These are phyloP conservation scores for Leptinotarsa juncta DNA, from an alignment of 2,888 invertebrate genomes.

Conservation along the genomic window DNA sequence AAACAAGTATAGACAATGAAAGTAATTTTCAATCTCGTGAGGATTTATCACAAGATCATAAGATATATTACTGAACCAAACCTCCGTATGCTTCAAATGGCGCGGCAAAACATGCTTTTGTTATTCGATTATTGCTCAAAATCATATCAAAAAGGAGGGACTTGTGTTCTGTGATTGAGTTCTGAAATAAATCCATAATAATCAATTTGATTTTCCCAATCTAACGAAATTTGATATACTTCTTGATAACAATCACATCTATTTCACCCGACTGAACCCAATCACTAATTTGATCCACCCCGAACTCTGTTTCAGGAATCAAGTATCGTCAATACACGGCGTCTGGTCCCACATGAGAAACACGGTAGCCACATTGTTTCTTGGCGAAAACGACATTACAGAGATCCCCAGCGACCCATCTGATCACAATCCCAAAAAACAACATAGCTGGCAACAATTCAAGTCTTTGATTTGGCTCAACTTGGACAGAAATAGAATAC, in stretches of 20 bases:
- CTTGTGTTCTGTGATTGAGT: too few relatives aligned
- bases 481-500: constrained; percentile 79
- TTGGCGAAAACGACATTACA: constrained; percentile 85
- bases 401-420: constrained; percentile 70
- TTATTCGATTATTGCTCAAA: too few relatives aligned
- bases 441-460: constrained; percentile 63
- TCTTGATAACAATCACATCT: not conserved
- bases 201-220: too few relatives aligned
- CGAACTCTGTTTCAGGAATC: constrained; percentile 72
- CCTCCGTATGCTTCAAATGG: too few relatives aligned
- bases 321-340: constrained; percentile 79
- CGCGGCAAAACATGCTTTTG: too few relatives aligned
- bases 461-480: constrained; percentile 76
- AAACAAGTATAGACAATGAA: too few relatives aligned
- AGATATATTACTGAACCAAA: too few relatives aligned
- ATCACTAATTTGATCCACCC: constrained; percentile 20
- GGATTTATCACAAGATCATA: too few relatives aligned
- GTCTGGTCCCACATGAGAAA: constrained; percentile 84
- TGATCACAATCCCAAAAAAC: constrained; percentile 58
- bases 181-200: too few relatives aligned
- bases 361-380: constrained; percentile 80
- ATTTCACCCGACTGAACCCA: not conserved
- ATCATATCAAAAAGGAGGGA: too few relatives aligned
- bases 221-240: not conserved
- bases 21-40: too few relatives aligned